A percentile compares a stretch with the other conserved stretches of the same genome.
Conservation (phyloP, 2,797 vertebrate genomes). For the Chelon labrosus region DNA sequence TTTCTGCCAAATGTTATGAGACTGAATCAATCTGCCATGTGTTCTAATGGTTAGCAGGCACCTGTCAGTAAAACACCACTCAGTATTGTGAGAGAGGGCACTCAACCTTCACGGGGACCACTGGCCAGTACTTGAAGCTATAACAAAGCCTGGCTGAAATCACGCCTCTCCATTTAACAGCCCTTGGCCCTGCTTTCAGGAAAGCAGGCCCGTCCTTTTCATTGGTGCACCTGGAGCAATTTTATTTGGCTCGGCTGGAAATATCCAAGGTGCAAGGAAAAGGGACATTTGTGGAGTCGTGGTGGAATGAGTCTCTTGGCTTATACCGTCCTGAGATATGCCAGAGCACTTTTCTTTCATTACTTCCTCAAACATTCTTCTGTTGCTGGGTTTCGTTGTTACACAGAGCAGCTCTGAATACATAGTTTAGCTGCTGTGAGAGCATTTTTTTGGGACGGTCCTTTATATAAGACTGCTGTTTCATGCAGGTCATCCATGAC, state of each 20-base stretch:
- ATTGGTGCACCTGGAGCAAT: constrained; percentile 81
- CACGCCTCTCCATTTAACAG: constrained; percentile 76
- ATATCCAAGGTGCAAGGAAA: constrained; percentile 68
- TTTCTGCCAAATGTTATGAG: constrained; percentile 33
- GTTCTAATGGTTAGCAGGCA: constrained; percentile 73
- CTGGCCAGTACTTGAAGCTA: constrained; percentile 58
- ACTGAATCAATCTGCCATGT: constrained; percentile 66
- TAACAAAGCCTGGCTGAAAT: constrained; percentile 75
- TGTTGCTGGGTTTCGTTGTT: constrained; percentile 44
- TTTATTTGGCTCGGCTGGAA: constrained; percentile 78
- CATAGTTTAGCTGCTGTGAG: constrained; percentile 27
- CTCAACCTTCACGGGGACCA: constrained; percentile 61
- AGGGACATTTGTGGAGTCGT: constrained; percentile 63
- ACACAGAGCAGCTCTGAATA: constrained; percentile 27
- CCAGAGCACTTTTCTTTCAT: constrained; percentile 62
- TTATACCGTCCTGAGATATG: constrained; percentile 43
- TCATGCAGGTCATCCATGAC: constrained; percentile 47
- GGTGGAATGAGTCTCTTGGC: constrained; percentile 67
- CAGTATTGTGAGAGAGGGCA: constrained; percentile 54
- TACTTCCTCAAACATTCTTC: constrained; percentile 58
- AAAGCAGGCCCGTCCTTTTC: constrained; percentile 68
- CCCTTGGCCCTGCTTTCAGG: constrained; percentile 61
- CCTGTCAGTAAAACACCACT: constrained; percentile 78
- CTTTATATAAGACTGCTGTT: constrained; percentile 42
- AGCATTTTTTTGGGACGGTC: constrained; percentile 21